Evolutionary conservation across 2,888 invertebrate species (phyloP).

Genomic region (Amiota communis): DNA sequence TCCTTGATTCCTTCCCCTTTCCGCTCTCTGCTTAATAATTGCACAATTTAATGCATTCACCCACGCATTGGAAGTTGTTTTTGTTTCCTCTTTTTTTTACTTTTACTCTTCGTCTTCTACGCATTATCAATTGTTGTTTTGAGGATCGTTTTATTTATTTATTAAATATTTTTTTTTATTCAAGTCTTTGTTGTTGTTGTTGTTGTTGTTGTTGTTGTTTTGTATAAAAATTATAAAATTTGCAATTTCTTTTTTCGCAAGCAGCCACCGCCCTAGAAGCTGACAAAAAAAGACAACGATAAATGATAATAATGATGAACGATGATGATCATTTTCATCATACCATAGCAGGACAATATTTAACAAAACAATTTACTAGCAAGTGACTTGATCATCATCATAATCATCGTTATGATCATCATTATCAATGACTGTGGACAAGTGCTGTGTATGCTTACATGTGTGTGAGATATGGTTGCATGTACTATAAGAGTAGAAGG

Average conservation of each 20-base stretch:
- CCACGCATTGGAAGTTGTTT: too few relatives aligned
- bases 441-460: background rate
- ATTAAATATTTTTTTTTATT: conserved; percentile 18
- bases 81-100: background rate
- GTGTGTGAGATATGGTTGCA: background rate
- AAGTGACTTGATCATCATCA: too few relatives aligned
- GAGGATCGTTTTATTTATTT: conserved; percentile 25
- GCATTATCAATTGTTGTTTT: conserved; percentile 8
- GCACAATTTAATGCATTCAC: background rate
- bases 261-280: conserved; percentile 23
- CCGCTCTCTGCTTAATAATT: background rate
- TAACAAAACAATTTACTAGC: too few relatives aligned
- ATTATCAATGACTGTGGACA: background rate
- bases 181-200: background rate
- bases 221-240: background rate
- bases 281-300: background rate
- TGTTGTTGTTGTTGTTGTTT: background rate
- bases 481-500: background rate
- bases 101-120: background rate
- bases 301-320: background rate
- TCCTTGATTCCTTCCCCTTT: background rate
- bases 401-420: background rate
- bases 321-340: background rate
- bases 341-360: too few relatives aligned
- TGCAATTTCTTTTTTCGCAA: conserved; percentile 11